Base-by-base conservation (phyloP, 92 coral and sea anemone genomes). In the Paragorgia papillata region DNA sequence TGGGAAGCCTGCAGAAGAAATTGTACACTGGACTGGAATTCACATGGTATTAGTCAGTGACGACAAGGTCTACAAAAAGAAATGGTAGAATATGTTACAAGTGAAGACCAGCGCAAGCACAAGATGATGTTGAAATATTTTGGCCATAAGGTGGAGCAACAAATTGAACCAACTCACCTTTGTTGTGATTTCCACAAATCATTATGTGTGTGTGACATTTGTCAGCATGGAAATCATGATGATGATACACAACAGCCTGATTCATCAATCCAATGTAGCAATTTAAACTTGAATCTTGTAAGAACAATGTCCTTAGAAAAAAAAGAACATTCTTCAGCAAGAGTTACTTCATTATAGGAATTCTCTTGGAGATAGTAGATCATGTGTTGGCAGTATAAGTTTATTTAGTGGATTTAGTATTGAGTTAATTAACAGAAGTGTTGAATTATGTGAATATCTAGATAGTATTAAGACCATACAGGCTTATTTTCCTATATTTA, bases 321-420 rank as follows among this genome's bases (percentile, higher is more conserved):
- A 20, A 39, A 62, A 62, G 43, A n/a, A 32, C 17, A n/a, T 62
- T 26, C 2, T 62, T 26, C 46, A 15, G 9, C 39, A 62, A 26
- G 69, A 62, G 22, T 30, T 62, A 26, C 22, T 32, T 32, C 20
- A 51, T 6, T 62, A 76, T 30, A 17, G 58, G 58, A 17, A 17
- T 17, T 51, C 58, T 37, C 90, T 79, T 68, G 83, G 86, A 33
- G 50, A 28, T 66, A 85, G 86, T n/a, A 70, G 86, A 61, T 63
- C 90, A 55, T 69, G 71, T 57, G 85, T 86, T 53, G 87, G 90
- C 40, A 82, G 81, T 37, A 61, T 83, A 21, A 86, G 87, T 75
- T 62, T 86, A 19, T 49, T 54, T 24, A 82, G 76, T 77, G 87
- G 91, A 28, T 57, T 82, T 13, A 86, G 68, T 53, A 19, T 82